Conservation (phyloP, 2,888 invertebrate species). For the Mesorhabditis spiculigera region DNA sequence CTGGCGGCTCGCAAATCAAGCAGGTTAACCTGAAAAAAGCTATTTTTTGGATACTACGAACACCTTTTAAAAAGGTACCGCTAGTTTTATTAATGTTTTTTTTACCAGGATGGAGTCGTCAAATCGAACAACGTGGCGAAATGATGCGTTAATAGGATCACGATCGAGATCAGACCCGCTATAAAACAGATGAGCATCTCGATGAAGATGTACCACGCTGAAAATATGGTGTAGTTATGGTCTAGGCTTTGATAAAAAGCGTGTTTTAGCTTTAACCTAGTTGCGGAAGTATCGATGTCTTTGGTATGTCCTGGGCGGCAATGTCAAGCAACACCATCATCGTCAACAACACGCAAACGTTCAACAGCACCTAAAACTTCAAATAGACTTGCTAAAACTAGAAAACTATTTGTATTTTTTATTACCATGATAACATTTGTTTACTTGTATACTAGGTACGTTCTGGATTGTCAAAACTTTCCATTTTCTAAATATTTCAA, state of each 20-base stretch:
- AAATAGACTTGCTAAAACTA: too few relatives aligned
- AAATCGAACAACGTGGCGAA: background rate
- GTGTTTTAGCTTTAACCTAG: background rate
- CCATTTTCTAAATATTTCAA: too few relatives aligned
- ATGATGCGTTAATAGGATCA: background rate
- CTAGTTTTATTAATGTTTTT: background rate
- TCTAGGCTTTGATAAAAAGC: background rate
- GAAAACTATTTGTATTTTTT: too few relatives aligned
- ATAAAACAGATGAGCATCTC: background rate
- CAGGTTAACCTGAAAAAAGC: too few relatives aligned
- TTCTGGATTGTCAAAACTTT: too few relatives aligned
- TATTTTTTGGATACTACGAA: too few relatives aligned
- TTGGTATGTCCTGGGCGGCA: background rate
- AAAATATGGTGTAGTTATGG: background rate
- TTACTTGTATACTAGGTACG: too few relatives aligned
- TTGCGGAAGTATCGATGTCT: background rate
- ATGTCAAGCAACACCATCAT: conserved; percentile 1
- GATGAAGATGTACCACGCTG: conserved; percentile 5
- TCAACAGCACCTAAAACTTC: background rate
- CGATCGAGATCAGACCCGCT: background rate
- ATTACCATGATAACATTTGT: too few relatives aligned
- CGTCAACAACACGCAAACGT: conserved; percentile 4
- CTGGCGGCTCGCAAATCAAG: too few relatives aligned
- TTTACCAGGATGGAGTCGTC: background rate
- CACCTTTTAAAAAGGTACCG: background rate